Base-by-base conservation (phyloP, 2,113 vertebrate species). In the Lagopus muta region DNA sequence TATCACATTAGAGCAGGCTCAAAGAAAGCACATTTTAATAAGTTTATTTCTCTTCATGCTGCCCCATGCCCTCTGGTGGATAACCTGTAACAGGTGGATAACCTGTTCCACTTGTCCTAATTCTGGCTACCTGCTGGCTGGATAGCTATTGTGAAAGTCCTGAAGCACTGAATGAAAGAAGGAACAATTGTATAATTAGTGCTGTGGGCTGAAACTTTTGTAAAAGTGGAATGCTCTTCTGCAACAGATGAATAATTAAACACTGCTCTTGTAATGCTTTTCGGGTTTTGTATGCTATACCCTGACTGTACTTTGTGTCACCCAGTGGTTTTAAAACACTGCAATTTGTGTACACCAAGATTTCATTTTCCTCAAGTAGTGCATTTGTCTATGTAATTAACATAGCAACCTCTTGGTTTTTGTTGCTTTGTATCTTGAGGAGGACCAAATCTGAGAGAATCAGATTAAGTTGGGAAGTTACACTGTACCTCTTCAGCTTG, bases 201-300 rank as follows among this genome's bases (percentile, higher is more conserved):
- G 3, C 47, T 90, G 75, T 77, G 69, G 52, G 61, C 40, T 55
- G 60, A 36, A 85, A 50, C 40, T 64, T 55, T 67, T 89, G 79
- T 82, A 34, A 67, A 88, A 93, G 71, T 66, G 48, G 54, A 92
- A 73, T 34, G 13, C 64, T 43, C 45, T 38, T 10, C 54, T 80
- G 11, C 45, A 71, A 79, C 65, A 85, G 72, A 42, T 73, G 50
- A 67, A 28, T 60, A 88, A 88, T 89, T 82, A 93, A 89, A 76
- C 42, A 24, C 34, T 82, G 61, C 34, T 78, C 50, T 87, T 89
- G 34, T 77, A 57, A 50, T 32, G 36, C 55, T 82, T 62, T 86
- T 87, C 34, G 11, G 28, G 65, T 81, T 60, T 57, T 30, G 42
- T 64, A 8, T 50, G 2, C 13, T 10, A 42, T 86, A 38, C 43